Evolutionary conservation across 2,797 vertebrate genomes (phyloP).

Genomic region (Champsocephalus gunnari): DNA sequence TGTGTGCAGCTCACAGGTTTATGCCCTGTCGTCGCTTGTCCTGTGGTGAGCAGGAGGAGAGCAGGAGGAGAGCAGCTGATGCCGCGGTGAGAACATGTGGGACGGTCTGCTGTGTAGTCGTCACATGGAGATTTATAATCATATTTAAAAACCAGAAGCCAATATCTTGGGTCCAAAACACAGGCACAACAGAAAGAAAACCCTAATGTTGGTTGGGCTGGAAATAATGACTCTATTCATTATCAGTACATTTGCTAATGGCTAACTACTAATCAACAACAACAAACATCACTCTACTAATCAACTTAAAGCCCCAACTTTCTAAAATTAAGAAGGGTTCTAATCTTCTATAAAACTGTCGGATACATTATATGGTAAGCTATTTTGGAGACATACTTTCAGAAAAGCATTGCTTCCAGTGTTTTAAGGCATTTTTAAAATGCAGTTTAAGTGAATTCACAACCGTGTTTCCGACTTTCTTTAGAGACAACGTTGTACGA

Average conservation of each 20-base stretch:
- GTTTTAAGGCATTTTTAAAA: too few relatives aligned
- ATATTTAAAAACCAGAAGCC: not conserved
- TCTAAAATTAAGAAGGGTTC: too few relatives aligned
- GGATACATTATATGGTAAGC: too few relatives aligned
- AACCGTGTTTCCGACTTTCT: too few relatives aligned
- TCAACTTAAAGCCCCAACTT: too few relatives aligned
- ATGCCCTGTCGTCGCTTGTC: not conserved
- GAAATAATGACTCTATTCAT: not conserved
- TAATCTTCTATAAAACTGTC: too few relatives aligned
- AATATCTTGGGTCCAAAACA: not conserved
- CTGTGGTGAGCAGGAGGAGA: conserved; percentile 14
- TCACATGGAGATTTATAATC: conserved; percentile 21
- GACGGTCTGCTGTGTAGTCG: not conserved
- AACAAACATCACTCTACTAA: not conserved
- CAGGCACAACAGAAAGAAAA: not conserved
- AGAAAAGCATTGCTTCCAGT: too few relatives aligned
- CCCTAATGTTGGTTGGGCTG: not conserved
- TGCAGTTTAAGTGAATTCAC: too few relatives aligned
- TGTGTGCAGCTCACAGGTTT: conserved; percentile 14
- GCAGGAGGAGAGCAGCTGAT: conserved; percentile 58
- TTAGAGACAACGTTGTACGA: too few relatives aligned
- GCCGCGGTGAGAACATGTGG: conserved; percentile 27
- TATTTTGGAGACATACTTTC: too few relatives aligned
- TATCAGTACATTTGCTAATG: too few relatives aligned
- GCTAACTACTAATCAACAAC: not conserved